These are phyloP conservation scores for Scrobipalpa costella DNA, from an alignment of 2,888 invertebrate genomes.

Conservation along the genomic window DNA sequence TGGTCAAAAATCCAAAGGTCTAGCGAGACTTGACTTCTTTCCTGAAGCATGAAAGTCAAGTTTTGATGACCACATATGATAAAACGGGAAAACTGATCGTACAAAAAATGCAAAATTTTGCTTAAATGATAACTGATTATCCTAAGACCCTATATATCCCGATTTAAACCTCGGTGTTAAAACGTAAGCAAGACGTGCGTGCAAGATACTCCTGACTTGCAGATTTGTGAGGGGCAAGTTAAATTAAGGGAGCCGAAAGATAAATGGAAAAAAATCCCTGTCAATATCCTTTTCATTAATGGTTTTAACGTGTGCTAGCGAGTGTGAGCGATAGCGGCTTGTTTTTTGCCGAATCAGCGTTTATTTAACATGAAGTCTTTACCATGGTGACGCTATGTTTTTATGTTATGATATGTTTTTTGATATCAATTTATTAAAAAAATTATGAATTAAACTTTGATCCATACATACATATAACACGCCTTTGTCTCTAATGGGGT, in stretches of 20 bases:
- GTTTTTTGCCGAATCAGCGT: conserved; percentile 38
- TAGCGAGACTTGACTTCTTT: no score
- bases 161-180: conserved; percentile 45
- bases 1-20: no score
- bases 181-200: conserved; percentile 51
- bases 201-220: conserved; percentile 55
- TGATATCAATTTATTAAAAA: no score
- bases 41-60: no score
- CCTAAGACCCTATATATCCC: not conserved
- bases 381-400: not conserved
- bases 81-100: no score
- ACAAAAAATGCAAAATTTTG: no score
- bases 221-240: conserved; percentile 52
- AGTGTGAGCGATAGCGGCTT: conserved; percentile 52
- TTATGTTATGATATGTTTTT: not conserved
- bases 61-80: no score
- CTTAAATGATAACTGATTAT: no score
- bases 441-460: no score
- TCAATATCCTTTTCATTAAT: conserved; percentile 73
- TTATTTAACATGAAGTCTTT: conserved; percentile 20
- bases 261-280: conserved; percentile 67
- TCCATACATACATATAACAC: no score
- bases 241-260: conserved; percentile 65
- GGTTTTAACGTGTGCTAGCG: conserved; percentile 61
- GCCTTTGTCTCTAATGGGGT: no score